Evolutionary conservation across 2,113 vertebrate genomes (phyloP), one percentile per base, ranked within the genome.

Genomic region (Octodon degus): DNA sequence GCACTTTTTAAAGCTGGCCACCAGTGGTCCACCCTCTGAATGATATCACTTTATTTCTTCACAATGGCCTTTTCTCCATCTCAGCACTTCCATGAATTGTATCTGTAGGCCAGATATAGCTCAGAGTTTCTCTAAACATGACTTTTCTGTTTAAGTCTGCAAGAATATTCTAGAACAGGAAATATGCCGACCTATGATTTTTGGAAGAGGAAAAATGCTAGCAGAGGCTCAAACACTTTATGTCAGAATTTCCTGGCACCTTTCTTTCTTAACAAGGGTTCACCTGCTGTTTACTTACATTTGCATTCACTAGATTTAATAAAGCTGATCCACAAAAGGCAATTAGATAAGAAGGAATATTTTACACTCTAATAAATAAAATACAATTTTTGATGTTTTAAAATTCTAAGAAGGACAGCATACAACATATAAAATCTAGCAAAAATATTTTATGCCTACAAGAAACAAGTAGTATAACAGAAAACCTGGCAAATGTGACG

Each of bases 191-290:
- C 16, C 16, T 58, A 58, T 58, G 55, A 58, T 19, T 58, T 80
- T 80, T 55, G 5, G 77, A 80, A 34, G 17, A 22, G 77, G 12
- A 55, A 76, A 53, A 80, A 34, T 19, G 77, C 30, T 34, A 32
- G 32, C 27, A 80, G 50, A 53, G 50, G 43, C 25, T 32, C 60
- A 17, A 90, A 16, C 4, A 93, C 6, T 81, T 68, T 88, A 76
- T n/a, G 40, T 17, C 19, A 81, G 50, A 82, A 74, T 77, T 90
- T n/a, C 19, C 4, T 63, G 34, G 20, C 76, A 62, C 17, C 2
- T 9, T 80, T 88, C 86, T 68, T 96, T 13, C 43, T 95, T 93
- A 79, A 84, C 2, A 90, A 63, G n/a, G 8, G 76, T 63, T 95
- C 68, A 68, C 3, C 24, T 74, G 19, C 47, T 79, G 90, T 14